A percentile compares a stretch with the other conserved stretches of the same genome.
These are phyloP conservation scores for Priocnemis perturbator DNA, from an alignment of 2,888 invertebrate species.

Conservation along the genomic window DNA sequence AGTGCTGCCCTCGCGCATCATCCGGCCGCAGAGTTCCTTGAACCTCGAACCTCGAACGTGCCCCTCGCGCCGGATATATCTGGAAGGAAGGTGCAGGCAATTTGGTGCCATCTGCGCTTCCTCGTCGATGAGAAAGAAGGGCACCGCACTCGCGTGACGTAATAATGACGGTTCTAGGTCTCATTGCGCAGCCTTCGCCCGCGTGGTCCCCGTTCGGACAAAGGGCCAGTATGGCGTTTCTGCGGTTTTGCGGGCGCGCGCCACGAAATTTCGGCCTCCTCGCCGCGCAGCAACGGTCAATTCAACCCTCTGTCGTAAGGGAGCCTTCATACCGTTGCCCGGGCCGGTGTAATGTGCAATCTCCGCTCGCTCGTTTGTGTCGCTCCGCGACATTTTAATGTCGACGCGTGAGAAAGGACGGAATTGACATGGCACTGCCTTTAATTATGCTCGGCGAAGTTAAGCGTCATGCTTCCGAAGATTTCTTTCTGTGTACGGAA, in stretches of 20 bases:
- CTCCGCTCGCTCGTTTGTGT: background rate
- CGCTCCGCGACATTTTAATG: background rate
- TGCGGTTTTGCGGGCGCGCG: conserved; percentile 67
- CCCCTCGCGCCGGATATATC: conserved; percentile 27
- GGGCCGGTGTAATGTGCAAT: background rate
- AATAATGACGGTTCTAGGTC: conserved; percentile 55
- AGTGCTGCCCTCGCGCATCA: too few relatives aligned
- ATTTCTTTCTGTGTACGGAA: too few relatives aligned
- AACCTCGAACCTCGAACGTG: background rate
- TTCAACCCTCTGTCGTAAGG: conserved; percentile 1
- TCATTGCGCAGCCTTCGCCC: conserved; percentile 40
- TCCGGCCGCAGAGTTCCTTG: background rate
- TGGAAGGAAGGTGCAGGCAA: conserved; percentile 40
- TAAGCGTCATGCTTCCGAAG: too few relatives aligned
- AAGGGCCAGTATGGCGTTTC: conserved; percentile 67
- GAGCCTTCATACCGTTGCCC: background rate
- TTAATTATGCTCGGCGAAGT: background rate
- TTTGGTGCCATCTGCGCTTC: conserved; percentile 54
- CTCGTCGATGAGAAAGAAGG: conserved; percentile 44
- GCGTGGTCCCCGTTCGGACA: conserved; percentile 50
- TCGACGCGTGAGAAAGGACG: background rate
- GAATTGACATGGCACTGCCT: too few relatives aligned
- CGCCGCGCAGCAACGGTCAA: conserved; percentile 7
- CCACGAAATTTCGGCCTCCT: conserved; percentile 35
- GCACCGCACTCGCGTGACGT: conserved; percentile 53